Evolutionary conservation across 2,888 invertebrate species (phyloP), one percentile per base, ranked within the genome.

Genomic region (Philhelius pedissequus): DNA sequence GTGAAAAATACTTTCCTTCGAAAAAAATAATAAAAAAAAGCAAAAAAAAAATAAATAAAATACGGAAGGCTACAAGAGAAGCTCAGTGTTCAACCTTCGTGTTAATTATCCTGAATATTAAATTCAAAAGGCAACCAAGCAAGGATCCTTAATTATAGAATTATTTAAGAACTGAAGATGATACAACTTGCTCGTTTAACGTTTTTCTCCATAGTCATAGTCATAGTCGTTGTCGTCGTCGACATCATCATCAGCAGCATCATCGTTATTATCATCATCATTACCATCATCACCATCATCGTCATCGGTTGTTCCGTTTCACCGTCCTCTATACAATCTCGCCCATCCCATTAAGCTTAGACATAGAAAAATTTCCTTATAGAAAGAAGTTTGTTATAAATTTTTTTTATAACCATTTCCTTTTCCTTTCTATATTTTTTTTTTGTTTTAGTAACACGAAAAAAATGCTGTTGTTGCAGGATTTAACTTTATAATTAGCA

Each of bases 101-200:
- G 83, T 83, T 83, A 83, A 83, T 83, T 83, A 83, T 83, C 69
- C 74, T 79, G 83, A 83, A 83, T 83, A 83, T 83, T 83, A 83
- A 83, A 83, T 74, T 83, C 83, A 75, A 79, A 83, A 83, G 83
- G 79, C 83, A 83, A 38, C 79, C 79, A 79, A 50, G 74, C 78
- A 70, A 45, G 75, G 74, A 83, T 83, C 74, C 79, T 83, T 83
- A 83, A 83, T 83, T 83, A 83, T 79, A 78, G 83, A 83, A 83
- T 83, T 83, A 79, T 83, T 83, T 83, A 83, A 83, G 74, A 83
- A 83, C 83, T 79, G 83, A 83, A 83, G 83, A 83, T 83, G 82
- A 64, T 74, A 74, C 74, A 83, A 70, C 83, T 83, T 83, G 74
- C 45, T 48, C 48, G 48, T 48, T 48, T 22, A 48, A 48, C 48